Percentiles rank a stretch among this genome's conserved stretches.
Conservation (phyloP, 2,797 vertebrate genomes). For the Acanthis flammea region DNA sequence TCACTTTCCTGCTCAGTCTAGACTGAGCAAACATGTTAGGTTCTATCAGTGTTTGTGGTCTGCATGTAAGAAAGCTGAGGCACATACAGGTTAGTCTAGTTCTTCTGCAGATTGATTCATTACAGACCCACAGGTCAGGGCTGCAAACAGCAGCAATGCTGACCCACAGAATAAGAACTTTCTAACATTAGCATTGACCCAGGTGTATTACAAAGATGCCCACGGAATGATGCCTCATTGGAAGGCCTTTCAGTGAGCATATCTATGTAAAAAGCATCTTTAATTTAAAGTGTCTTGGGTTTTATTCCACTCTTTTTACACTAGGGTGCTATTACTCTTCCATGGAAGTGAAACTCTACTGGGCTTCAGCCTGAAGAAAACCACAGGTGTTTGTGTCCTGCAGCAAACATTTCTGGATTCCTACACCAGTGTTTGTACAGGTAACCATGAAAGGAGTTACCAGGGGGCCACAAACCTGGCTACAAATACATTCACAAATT, state of each 20-base stretch:
- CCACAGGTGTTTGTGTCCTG: neutral
- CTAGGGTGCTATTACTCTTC: neutral
- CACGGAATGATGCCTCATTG: neutral
- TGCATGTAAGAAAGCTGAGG: constrained; percentile 10
- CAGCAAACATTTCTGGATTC: constrained; percentile 2
- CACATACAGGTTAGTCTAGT: neutral
- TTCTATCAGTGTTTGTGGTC: constrained; percentile 17
- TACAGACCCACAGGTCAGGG: neutral
- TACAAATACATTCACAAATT: constrained; percentile 9
- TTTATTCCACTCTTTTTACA: neutral
- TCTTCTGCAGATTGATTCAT: neutral
- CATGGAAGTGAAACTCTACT: neutral
- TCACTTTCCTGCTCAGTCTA: constrained; percentile 19
- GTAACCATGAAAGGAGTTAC: neutral
- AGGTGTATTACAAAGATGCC: neutral
- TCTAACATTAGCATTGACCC: constrained; percentile 31
- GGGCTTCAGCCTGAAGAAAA: neutral
- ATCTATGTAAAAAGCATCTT: neutral
- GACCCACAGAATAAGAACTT: constrained; percentile 1
- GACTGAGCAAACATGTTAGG: constrained; percentile 18
- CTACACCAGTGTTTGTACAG: neutral
- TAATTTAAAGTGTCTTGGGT: neutral
- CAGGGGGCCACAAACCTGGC: neutral
- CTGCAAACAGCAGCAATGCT: neutral
- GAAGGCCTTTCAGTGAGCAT: neutral